Base-by-base conservation (phyloP, 2,888 invertebrate species). In the Pemphredon lugubris region DNA sequence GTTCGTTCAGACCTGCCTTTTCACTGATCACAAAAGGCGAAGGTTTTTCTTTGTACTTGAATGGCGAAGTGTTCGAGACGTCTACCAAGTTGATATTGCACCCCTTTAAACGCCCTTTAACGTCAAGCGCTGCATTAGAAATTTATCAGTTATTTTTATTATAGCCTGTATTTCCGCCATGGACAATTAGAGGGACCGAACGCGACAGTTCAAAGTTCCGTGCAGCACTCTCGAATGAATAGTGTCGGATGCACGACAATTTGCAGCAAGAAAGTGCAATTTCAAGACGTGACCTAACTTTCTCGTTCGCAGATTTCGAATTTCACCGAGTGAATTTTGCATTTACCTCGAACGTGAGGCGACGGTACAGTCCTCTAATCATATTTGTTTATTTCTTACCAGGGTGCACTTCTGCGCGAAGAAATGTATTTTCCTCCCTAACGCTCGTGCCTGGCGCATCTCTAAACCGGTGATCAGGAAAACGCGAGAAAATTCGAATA, bases 111-210 rank as follows among this genome's bases (percentile, higher is more conserved):
- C 18, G 32, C 48, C 34, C 20, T 50, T 53, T 23, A 23, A 39
- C 39, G 53, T 40, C 53, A 23, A 21, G 21, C 5, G 9, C 16
- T 14, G 23, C 2, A 9, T 23, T 45, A 2, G 6, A 6, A 23
- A 21, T 45, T 21, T 45, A 45, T 18, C 23, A 20, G 55, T 16
- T 40, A 14, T 23, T 37, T 50, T 57, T 39, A 16, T 14, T 11
- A 13, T 30, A 34, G 14, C 42, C 39, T 50, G 34, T 34, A 11
- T 13, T 50, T 37, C 11, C 26, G 51, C 55, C 42, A 47, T 48
- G 53, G 42, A 16, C 30, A 69, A 69, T 64, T 69, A 58, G 64
- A 53, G 42, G 58, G 26, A 40, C 45, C 45, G 13, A 48, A 57
- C 34, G 18, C 53, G 58, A 53, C 47, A 9, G 7, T 9, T n/a